Percentiles rank a stretch among this genome's conserved stretches.
Conservation (phyloP, 2,888 invertebrate genomes). For the Hydrotaea diabolus region DNA sequence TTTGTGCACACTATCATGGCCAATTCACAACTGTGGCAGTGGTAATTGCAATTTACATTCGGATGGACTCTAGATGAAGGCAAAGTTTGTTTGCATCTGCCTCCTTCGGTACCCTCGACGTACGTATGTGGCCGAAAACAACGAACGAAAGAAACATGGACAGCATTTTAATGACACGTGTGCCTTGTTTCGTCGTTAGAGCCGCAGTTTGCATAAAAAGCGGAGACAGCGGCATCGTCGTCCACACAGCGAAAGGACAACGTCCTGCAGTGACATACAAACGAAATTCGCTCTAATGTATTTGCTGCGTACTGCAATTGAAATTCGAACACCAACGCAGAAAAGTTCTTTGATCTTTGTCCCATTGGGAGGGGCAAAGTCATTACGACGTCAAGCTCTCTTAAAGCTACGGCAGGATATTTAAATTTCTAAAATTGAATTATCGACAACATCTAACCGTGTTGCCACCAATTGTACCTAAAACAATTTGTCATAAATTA, state of each 20-base stretch:
- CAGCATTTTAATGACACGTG: conserved; percentile 60
- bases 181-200: conserved; percentile 45
- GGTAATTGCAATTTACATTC: conserved; percentile 49
- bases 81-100: conserved; percentile 28
- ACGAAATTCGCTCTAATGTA: conserved; percentile 33
- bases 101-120: neutral
- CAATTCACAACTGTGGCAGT: conserved; percentile 57
- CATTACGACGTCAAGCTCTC: neutral
- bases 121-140: conserved; percentile 23
- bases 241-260: conserved; percentile 26
- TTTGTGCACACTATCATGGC: conserved; percentile 53
- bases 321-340: neutral
- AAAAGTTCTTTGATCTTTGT: neutral
- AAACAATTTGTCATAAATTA: no score
- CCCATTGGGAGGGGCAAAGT: neutral
- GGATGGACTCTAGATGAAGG: neutral
- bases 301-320: neutral
- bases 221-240: neutral
- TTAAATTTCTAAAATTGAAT: conserved; percentile 8
- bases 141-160: conserved; percentile 44
- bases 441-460: neutral
- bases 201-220: conserved; percentile 53
- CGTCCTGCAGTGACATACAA: conserved; percentile 51
- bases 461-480: no score
- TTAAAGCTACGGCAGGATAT: neutral